Percentiles rank a stretch among this genome's conserved stretches.
phyloP scores from a whole-genome alignment of 2,797 vertebrate genomes.

The Xiphophorus birchmanni region DNA sequence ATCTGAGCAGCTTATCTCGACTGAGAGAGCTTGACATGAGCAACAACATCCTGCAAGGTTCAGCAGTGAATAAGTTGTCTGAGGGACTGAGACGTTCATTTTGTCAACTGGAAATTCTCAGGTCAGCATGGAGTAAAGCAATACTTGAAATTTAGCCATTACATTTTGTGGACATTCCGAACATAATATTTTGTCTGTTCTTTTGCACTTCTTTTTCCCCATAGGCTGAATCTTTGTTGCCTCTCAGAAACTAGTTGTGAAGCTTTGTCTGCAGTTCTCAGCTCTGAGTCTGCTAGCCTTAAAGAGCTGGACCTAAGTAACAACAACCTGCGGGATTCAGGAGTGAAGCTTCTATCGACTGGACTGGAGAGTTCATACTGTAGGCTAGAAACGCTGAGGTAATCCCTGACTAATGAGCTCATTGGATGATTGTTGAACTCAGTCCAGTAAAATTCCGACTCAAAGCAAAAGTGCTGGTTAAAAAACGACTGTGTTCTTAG shows the following conservation, averaged over 20 bases:
- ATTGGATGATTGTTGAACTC: neutral
- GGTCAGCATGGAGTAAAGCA: neutral
- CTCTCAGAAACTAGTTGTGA: neutral
- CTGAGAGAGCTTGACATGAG: conserved; percentile 19
- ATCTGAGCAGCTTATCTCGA: neutral
- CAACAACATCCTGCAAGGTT: conserved; percentile 10
- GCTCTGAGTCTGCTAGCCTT: neutral
- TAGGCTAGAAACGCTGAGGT: conserved; percentile 15
- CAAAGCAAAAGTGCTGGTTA: neutral
- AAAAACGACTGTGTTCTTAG: neutral
- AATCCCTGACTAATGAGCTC: neutral
- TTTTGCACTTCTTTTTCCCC: neutral
- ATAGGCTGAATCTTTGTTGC: conserved; percentile 14
- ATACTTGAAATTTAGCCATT: neutral
- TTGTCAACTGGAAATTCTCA: conserved; percentile 18
- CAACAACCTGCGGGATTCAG: conserved; percentile 10
- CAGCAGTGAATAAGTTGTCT: conserved; percentile 2
- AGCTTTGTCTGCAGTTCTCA: conserved; percentile 3
- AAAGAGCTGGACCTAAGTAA: conserved; percentile 19
- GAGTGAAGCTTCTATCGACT: conserved; percentile 7
- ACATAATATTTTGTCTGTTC: neutral
- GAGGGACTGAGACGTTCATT: neutral
- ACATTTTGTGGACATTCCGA: neutral
- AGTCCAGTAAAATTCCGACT: neutral
- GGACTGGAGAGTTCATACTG: conserved; percentile 5